Evolutionary conservation across 2,888 invertebrate genomes (phyloP), one percentile per base, ranked within the genome.

Genomic region (Diarsia brunnea): DNA sequence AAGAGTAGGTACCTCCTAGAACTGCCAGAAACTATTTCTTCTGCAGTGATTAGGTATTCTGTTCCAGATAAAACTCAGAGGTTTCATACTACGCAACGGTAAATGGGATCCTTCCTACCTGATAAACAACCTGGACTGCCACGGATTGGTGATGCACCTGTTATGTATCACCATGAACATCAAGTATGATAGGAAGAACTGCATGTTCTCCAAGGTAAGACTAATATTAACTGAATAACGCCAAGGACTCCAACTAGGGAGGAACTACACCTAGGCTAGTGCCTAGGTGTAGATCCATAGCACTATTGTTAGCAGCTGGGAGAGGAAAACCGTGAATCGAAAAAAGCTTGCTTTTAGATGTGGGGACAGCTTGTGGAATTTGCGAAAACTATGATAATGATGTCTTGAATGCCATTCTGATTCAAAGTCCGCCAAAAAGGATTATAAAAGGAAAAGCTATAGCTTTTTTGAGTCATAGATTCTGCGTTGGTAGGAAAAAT

Each of bases 151-250:
- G 7, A 12, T 78, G 27, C 78, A 82, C 11, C 3, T 82, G 19
- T 0, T 79, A 1, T 55, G 78, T 31, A 7, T 1, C 1, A 8
- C 65, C 2, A 49, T 79, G 78, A 82, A 69, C 24, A 38, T 79
- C 1, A 79, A 82, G 47, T 77, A 79, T 27, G 82, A 82, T 7
- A 79, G 82, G 14, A 79, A 38, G 24, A 69, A 2, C 0, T 79
- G 82, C 31, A 16, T 69, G 2, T 78, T 24, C 19, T 45, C 7
- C 0, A 79, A 79, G 70, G 79, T 79, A 49, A 45, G n/a, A 21
- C 14, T 61, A 11, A 61, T 2, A 58, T n/a, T 27, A 58, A 24
- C 55, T 51, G 21, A 51, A 1, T 51, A 21, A 51, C 51, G 51
- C 11, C 21, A 21, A 21, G 16, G 21, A 11, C 51, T 51, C 10